Evolutionary conservation across 2,113 vertebrate genomes (phyloP).

Genomic region (Brevimyrus niger): DNA sequence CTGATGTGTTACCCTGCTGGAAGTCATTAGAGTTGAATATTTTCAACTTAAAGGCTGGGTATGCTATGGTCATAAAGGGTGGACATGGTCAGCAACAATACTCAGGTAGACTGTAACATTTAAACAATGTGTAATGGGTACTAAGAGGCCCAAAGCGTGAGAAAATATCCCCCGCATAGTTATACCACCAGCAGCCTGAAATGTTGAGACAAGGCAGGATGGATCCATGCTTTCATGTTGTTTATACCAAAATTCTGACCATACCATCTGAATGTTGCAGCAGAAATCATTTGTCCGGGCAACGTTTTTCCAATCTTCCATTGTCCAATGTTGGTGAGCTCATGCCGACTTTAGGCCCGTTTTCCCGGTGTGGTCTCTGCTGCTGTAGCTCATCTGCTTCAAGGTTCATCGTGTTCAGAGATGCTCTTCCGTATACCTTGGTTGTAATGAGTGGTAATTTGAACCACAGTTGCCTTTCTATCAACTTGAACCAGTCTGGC

Average conservation of each 20-base stretch:
- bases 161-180: neutral
- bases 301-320: no score
- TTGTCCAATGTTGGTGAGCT: neutral
- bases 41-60: no score
- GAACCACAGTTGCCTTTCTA: neutral
- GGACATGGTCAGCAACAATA: neutral
- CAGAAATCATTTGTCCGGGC: no score
- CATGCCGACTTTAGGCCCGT: neutral
- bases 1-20: neutral
- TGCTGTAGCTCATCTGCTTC: neutral
- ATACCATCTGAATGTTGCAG: no score
- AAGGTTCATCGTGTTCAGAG: neutral
- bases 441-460: neutral
- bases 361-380: neutral
- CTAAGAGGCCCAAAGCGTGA: neutral
- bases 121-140: neutral
- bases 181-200: neutral
- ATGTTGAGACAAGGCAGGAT: neutral
- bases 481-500: neutral
- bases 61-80: neutral
- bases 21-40: neutral
- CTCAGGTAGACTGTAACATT: no score
- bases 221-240: neutral
- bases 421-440: neutral
- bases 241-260: neutral